A percentile compares a stretch with the other conserved stretches of the same genome.
Evolutionary conservation across 23 tunicate genomes (phyloP).

Genomic region (Clavelina lepadiformis): DNA sequence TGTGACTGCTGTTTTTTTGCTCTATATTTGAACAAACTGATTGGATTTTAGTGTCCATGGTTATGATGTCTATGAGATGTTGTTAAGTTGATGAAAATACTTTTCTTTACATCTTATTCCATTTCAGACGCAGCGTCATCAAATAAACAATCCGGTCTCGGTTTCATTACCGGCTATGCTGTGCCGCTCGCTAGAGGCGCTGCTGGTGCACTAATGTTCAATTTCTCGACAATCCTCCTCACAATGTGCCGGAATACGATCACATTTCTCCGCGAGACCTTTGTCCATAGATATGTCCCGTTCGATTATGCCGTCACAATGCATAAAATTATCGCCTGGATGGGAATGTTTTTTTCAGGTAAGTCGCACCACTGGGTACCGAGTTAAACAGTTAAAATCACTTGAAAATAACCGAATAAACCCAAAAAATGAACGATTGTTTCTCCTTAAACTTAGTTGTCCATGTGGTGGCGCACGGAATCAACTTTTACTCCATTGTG

Average conservation of each 20-base stretch:
- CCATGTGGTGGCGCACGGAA: constrained; percentile 60
- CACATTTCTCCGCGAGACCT: constrained; percentile 69
- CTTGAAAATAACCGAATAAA: no score
- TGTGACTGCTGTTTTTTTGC: no score
- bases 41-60: no score
- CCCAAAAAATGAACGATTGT: no score
- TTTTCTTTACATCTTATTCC: no score
- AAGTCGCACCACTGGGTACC: neutral
- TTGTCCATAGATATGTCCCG: constrained; percentile 52
- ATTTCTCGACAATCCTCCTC: constrained; percentile 55
- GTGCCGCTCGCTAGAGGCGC: constrained; percentile 67
- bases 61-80: no score
- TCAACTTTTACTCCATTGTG: constrained; percentile 68
- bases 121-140: constrained; percentile 17
- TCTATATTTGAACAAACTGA: no score
- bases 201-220: constrained; percentile 68
- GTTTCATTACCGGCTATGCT: constrained; percentile 42
- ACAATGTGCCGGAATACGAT: constrained; percentile 80
- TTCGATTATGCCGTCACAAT: constrained; percentile 59
- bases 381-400: no score
- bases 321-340: constrained; percentile 68
- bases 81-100: no score
- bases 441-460: constrained; percentile 36
- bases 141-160: constrained; percentile 42
- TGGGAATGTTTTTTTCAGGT: constrained; percentile 61